Conservation (phyloP, 2,797 vertebrate species). For the Cryptoblepharus egeriae region DNA sequence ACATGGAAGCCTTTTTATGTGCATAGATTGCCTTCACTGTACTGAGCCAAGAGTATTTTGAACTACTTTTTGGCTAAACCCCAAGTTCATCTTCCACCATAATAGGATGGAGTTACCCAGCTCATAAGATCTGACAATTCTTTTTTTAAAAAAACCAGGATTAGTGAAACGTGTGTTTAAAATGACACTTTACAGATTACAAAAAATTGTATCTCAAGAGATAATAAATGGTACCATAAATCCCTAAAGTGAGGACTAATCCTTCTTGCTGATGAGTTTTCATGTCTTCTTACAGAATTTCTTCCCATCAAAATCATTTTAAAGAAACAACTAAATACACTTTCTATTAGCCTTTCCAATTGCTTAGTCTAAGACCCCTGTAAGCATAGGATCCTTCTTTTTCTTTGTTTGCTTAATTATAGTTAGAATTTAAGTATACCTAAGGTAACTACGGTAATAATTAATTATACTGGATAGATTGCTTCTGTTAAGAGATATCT, state of each 20-base stretch:
- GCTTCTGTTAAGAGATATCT: slow-evolving; percentile 17
- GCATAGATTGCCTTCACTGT: background rate
- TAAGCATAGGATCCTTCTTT: slow-evolving; percentile 33
- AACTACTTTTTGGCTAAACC: slow-evolving; percentile 14
- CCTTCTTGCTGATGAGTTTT: slow-evolving; percentile 56
- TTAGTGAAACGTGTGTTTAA: slow-evolving; percentile 54
- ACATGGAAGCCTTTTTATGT: background rate
- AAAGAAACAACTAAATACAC: slow-evolving; percentile 36
- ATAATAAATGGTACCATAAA: slow-evolving; percentile 59
- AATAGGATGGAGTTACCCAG: slow-evolving; percentile 35
- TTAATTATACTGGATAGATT: slow-evolving; percentile 36
- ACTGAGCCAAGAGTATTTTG: background rate
- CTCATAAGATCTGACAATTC: slow-evolving; percentile 44
- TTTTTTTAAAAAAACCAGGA: slow-evolving; percentile 40
- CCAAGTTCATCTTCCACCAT: slow-evolving; percentile 11
- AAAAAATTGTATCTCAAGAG: slow-evolving; percentile 49
- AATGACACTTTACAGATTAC: slow-evolving; percentile 57
- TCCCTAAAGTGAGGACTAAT: slow-evolving; percentile 52
- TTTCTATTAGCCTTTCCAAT: slow-evolving; percentile 32
- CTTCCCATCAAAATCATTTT: slow-evolving; percentile 33
- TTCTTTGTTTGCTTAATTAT: slow-evolving; percentile 34
- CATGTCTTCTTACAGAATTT: slow-evolving; percentile 22
- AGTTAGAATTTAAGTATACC: slow-evolving; percentile 6
- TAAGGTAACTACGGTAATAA: slow-evolving; percentile 41
- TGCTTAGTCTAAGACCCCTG: slow-evolving; percentile 20